Base-by-base conservation (phyloP, 2,888 invertebrate genomes). In the Lomographa bimaculata region DNA sequence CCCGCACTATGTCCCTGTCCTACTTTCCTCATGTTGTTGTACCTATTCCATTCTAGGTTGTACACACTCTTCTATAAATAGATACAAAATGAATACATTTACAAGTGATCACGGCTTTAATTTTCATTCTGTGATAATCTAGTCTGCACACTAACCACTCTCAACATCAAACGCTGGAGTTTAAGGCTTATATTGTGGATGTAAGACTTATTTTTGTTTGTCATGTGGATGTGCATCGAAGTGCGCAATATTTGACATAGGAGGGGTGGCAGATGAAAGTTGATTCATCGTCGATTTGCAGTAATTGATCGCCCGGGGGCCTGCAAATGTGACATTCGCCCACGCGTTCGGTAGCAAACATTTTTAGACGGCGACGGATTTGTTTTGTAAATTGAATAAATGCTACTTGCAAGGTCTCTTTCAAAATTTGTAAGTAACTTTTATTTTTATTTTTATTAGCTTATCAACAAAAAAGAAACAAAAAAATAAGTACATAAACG, bases 221-320 rank as follows among this genome's bases (percentile, higher is more conserved):
- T 29, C 35, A 21, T 24, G 39, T 16, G 27, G 39, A 16, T 35
- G 54, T 53, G 35, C 54, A 56, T 52, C 52, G 46, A 60, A 64
- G 54, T 64, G 67, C 58, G 60, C 63, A 65, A 68, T 71, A 68
- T 65, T 66, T 51, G 49, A 64, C 61, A 61, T 56, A 53, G n/a
- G 49, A 57, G 63, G 74, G 66, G 72, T 63, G 64, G 57, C 52
- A 54, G 62, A 67, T 70, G 73, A 68, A 71, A 71, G 72, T 70
- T 70, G 70, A 74, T 74, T 73, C 71, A 63, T 64, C 65, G 75
- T 75, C 73, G 71, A 75, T 75, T 76, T 64, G 66, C 62, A 68
- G 75, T 79, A 78, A 79, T 78, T 77, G 78, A 77, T 75, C 74
- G 74, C 76, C 60, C 51, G 59, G 58, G 71, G 79, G 62, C 57